Evolutionary conservation across 2,113 vertebrate genomes (phyloP), one percentile per base, ranked within the genome.

Genomic region (chimpanzee (Pan troglodytes)): DNA sequence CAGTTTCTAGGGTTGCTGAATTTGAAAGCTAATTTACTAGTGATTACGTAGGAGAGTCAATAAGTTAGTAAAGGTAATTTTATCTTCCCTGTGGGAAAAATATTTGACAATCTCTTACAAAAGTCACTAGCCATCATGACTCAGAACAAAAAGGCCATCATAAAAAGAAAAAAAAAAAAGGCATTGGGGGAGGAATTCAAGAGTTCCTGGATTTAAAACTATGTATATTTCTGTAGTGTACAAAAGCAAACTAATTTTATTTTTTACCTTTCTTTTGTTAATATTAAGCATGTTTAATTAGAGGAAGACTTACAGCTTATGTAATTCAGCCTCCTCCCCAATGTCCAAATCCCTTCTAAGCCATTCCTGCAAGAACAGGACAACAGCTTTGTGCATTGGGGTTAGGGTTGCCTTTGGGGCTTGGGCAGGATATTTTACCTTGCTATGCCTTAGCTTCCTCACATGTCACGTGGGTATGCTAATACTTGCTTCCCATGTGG

Each of bases 361-460:
- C 6, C 4, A 7, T 5, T 55, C 30, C 20, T 25, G 5, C 1
- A 79, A 38, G 10, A 8, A 43, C 11, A 35, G 22, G 40, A 14
- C 11, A 8, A 10, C 16, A 22, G 9, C 32, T 1, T 22, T 14
- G 32, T 64, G 2, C 23, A 81, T 52, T 40, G 40, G 18, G 8
- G 1, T 7, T 30, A 35, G 2, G 25, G 1, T 52, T 83, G 20
- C 4, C n/a, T 12, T 0, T 6, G 10, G 13, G 25, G 6, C 6
- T 38, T 48, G 22, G 5, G 3, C 32, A 67, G 22, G 18, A 38
- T 22, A 38, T 20, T 32, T 43, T 23, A 23, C 20, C 32, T 30
- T 30, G 0, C 3, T 25, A 5, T 30, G 32, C 5, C 12, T 59
- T 59, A 38, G 17, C 16, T 16, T 94, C 70, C 35, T 84, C 55